Conservation (phyloP, 2,797 vertebrate species). For the Erpetoichthys calabaricus region DNA sequence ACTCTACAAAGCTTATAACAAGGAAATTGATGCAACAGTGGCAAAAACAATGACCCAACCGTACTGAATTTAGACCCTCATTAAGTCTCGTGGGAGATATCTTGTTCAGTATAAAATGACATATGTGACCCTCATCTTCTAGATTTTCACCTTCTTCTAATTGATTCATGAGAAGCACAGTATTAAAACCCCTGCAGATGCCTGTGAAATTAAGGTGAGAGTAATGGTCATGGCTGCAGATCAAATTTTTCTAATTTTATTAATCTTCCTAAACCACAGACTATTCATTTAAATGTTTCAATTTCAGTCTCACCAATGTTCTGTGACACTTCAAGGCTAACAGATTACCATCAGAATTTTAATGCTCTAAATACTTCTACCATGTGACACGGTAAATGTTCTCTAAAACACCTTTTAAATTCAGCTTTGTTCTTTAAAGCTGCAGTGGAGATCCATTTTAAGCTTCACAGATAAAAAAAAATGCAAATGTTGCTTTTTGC, state of each 20-base stretch:
- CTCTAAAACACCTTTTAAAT: not conserved
- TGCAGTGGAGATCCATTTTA: too few species aligned
- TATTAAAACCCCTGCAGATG: conserved; percentile 24
- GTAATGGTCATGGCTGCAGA: not conserved
- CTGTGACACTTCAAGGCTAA: not conserved
- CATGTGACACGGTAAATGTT: not conserved
- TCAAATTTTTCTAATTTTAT: conserved; percentile 1
- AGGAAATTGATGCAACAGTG: conserved; percentile 10
- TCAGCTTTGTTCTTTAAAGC: too few species aligned
- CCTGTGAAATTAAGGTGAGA: not conserved
- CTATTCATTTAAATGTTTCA: conserved; percentile 1
- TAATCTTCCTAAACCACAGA: conserved; percentile 1
- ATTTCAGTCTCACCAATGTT: not conserved
- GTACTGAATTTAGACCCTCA: conserved; percentile 43
- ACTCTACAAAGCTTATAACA: not conserved
- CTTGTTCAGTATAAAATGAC: conserved; percentile 39
- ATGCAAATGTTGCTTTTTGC: conserved; percentile 5
- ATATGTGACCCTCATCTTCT: conserved; percentile 45
- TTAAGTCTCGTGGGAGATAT: conserved; percentile 38
- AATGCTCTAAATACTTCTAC: not conserved
- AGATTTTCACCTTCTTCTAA: conserved; percentile 50
- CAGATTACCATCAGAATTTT: not conserved
- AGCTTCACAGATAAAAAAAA: conserved; percentile 14
- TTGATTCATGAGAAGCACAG: conserved; percentile 45
- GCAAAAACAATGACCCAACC: conserved; percentile 43